A percentile compares a stretch with the other conserved stretches of the same genome.
These are phyloP conservation scores for Motacilla alba DNA, from an alignment of 2,113 vertebrate species.

Conservation along the genomic window DNA sequence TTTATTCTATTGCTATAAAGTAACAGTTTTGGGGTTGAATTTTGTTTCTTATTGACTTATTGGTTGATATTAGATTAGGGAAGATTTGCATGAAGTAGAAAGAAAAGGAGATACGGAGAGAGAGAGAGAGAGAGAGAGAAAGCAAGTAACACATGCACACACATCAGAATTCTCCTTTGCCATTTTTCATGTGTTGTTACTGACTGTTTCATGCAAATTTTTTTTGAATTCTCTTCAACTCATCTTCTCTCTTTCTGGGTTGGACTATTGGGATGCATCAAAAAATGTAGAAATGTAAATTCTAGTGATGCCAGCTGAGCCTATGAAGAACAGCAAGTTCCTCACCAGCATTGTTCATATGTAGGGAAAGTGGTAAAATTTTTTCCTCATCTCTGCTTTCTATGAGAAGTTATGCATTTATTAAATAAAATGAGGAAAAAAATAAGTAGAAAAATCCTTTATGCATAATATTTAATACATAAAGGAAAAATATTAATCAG, in stretches of 20 bases:
- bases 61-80: constrained; percentile 51
- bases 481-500: background rate
- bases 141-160: background rate
- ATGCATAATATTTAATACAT: background rate
- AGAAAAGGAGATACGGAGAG: background rate
- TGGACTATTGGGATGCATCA: background rate
- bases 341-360: background rate
- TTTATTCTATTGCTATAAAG: constrained; percentile 60
- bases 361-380: constrained; percentile 28
- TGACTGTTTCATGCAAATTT: constrained; percentile 25
- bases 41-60: constrained; percentile 58
- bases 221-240: constrained; percentile 36
- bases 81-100: constrained; percentile 36
- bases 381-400: constrained; percentile 8
- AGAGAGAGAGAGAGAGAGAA: background rate
- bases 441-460: background rate
- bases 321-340: background rate
- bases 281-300: constrained; percentile 53
- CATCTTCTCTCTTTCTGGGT: background rate
- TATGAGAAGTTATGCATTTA: background rate
- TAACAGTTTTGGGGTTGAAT: constrained; percentile 62
- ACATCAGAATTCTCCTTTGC: background rate
- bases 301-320: background rate
- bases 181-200: constrained; percentile 52
- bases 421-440: background rate